Conservation (phyloP, 2,888 invertebrate species). For the Spisula subtruncata region DNA sequence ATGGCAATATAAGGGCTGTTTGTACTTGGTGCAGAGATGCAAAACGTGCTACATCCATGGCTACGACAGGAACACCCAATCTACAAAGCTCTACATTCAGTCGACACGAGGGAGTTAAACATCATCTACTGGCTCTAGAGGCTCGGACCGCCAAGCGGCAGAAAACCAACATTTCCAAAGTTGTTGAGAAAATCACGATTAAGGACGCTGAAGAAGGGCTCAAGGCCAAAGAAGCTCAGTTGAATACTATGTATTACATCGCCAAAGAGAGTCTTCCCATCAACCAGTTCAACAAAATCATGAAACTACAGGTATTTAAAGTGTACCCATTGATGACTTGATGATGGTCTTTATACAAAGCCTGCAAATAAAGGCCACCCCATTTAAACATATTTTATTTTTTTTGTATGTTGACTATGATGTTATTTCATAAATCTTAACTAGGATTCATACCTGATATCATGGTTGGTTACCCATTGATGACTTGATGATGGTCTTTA, state of each 20-base stretch:
- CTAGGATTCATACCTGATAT: too few relatives aligned
- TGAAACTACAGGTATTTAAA: not conserved
- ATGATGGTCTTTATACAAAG: too few relatives aligned
- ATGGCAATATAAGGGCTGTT: not conserved
- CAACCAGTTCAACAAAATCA: slow-evolving; percentile 7
- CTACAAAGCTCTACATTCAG: slow-evolving; percentile 23
- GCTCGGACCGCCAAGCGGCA: not conserved
- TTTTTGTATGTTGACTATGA: too few relatives aligned
- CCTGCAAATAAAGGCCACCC: too few relatives aligned
- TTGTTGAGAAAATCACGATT: not conserved
- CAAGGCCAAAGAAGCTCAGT: slow-evolving; percentile 4
- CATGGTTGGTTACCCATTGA: too few relatives aligned
- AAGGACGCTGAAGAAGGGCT: not conserved
- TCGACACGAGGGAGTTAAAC: not conserved
- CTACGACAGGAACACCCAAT: slow-evolving; percentile 1
- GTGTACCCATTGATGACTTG: too few relatives aligned
- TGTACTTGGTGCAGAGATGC: slow-evolving; percentile 18
- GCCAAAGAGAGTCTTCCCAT: slow-evolving; percentile 25
- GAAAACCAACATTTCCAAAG: not conserved
- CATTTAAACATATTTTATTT: too few relatives aligned
- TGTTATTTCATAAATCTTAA: too few relatives aligned
- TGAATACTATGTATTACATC: slow-evolving; percentile 27
- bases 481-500: too few relatives aligned
- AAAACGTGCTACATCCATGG: slow-evolving; percentile 12
- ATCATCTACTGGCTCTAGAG: not conserved